Evolutionary conservation across 2,797 vertebrate species (phyloP).

Genomic region (Hybognathus amarus): DNA sequence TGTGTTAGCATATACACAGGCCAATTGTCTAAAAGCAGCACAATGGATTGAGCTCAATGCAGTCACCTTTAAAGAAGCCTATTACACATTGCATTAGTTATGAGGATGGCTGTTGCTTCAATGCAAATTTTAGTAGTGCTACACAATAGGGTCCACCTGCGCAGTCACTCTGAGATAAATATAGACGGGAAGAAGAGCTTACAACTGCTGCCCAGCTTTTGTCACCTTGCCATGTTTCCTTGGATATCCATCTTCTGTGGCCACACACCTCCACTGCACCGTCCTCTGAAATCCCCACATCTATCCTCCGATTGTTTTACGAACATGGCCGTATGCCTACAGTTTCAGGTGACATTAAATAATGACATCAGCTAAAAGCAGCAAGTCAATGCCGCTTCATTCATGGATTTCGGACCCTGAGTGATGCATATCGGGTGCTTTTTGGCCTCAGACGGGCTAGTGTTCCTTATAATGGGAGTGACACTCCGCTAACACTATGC

Average conservation of each 20-base stretch:
- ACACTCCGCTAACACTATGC: slow-evolving; percentile 73
- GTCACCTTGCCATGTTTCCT: slow-evolving; percentile 50
- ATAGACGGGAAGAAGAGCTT: slow-evolving; percentile 41
- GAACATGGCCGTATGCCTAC: slow-evolving; percentile 2
- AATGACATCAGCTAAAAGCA: slow-evolving; percentile 34
- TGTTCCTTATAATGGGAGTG: slow-evolving; percentile 68
- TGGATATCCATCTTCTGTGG: slow-evolving; percentile 34
- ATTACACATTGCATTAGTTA: slow-evolving; percentile 51
- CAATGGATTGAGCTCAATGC: slow-evolving; percentile 52
- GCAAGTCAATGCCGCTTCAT: slow-evolving; percentile 23
- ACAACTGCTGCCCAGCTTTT: slow-evolving; percentile 66
- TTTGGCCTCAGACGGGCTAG: slow-evolving; percentile 72
- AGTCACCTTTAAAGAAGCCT: slow-evolving; percentile 54
- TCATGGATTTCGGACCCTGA: slow-evolving; percentile 30
- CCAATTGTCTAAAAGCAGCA: slow-evolving; percentile 19
- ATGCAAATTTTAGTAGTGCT: slow-evolving; percentile 58
- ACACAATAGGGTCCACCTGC: slow-evolving; percentile 62
- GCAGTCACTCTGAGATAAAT: slow-evolving; percentile 50
- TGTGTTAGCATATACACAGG: slow-evolving; percentile 19
- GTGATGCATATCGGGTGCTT: slow-evolving; percentile 44
- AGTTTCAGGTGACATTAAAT: slow-evolving; percentile 30
- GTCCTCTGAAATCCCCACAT: slow-evolving; percentile 25
- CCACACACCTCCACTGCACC: slow-evolving; percentile 31
- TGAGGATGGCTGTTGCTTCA: slow-evolving; percentile 44
- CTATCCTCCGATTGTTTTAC: slow-evolving; percentile 40